Evolutionary conservation across 2,888 invertebrate genomes (phyloP).

Genomic region (Cheilosia vernalis): DNA sequence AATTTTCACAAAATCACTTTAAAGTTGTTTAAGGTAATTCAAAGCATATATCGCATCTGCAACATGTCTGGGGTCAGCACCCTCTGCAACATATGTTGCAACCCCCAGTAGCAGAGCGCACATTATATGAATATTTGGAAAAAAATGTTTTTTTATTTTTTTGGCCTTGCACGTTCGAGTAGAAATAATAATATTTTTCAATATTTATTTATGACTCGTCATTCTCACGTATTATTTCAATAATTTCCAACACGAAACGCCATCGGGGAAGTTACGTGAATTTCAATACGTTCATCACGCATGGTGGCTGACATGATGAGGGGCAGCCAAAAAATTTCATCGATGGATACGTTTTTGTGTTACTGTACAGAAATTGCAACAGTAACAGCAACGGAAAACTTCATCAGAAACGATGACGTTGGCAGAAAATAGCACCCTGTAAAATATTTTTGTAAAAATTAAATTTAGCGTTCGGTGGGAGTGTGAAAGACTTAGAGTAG

Average conservation of each 20-base stretch:
- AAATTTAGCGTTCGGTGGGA: slow-evolving; percentile 33
- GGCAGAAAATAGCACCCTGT: slow-evolving; percentile 52
- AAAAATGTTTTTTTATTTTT: neutral
- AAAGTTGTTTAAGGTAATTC: slow-evolving; percentile 25
- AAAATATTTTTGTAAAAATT: slow-evolving; percentile 62
- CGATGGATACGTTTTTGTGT: slow-evolving; percentile 11
- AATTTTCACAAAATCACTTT: slow-evolving; percentile 20
- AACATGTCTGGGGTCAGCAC: slow-evolving; percentile 45
- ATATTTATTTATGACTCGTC: slow-evolving; percentile 72
- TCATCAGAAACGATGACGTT: slow-evolving; percentile 69
- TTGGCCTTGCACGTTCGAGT: slow-evolving; percentile 30
- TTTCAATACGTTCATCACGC: slow-evolving; percentile 47
- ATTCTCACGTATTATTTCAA: slow-evolving; percentile 73
- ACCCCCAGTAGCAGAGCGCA: slow-evolving; percentile 10
- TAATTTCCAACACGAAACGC: slow-evolving; percentile 55
- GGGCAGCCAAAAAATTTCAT: neutral
- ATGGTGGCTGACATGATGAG: slow-evolving; percentile 4
- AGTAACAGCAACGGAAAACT: slow-evolving; percentile 15
- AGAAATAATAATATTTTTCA: slow-evolving; percentile 54
- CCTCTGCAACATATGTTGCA: slow-evolving; percentile 61
- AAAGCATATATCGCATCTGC: slow-evolving; percentile 22
- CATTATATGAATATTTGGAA: slow-evolving; percentile 12
- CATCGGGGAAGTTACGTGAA: slow-evolving; percentile 23
- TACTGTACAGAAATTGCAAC: slow-evolving; percentile 21
- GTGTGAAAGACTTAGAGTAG: slow-evolving; percentile 16